Evolutionary conservation across 2,888 invertebrate genomes (phyloP).

Genomic region (Pseudococcus viburni): DNA sequence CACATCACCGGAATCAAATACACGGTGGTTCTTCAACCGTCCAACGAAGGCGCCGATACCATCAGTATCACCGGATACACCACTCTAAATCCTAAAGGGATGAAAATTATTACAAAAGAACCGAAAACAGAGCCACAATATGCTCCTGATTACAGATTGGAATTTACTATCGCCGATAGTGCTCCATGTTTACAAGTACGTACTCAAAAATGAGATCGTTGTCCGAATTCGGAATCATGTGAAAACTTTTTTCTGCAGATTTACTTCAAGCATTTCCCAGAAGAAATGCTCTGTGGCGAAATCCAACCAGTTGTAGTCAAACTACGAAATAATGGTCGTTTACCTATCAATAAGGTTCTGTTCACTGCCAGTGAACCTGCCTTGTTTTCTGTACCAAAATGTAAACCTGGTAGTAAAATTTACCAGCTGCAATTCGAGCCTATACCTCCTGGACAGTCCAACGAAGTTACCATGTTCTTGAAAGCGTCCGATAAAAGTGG

Average conservation of each 20-base stretch:
- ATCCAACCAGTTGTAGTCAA: conserved; percentile 79
- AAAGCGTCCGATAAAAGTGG: conserved; percentile 80
- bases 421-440: conserved; percentile 69
- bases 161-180: conserved; percentile 82
- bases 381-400: conserved; percentile 75
- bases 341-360: conserved; percentile 77
- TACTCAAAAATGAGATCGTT: not conserved
- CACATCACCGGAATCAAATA: conserved; percentile 66
- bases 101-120: conserved; percentile 65
- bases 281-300: conserved; percentile 82
- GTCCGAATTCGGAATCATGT: not conserved
- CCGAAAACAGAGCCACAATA: conserved; percentile 55
- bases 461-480: conserved; percentile 77
- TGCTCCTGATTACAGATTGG: conserved; percentile 78
- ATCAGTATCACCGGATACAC: conserved; percentile 68
- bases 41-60: conserved; percentile 64
- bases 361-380: conserved; percentile 82
- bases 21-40: conserved; percentile 56
- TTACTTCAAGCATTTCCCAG: conserved; percentile 79
- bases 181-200: conserved; percentile 86
- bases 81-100: conserved; percentile 67
- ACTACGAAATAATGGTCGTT: conserved; percentile 80
- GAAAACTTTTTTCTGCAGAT: conserved; percentile 74
- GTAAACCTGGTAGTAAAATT: conserved; percentile 48
- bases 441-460: conserved; percentile 74